Conservation (phyloP, 2,113 vertebrate genomes). For the Tachuris rubrigastra region DNA sequence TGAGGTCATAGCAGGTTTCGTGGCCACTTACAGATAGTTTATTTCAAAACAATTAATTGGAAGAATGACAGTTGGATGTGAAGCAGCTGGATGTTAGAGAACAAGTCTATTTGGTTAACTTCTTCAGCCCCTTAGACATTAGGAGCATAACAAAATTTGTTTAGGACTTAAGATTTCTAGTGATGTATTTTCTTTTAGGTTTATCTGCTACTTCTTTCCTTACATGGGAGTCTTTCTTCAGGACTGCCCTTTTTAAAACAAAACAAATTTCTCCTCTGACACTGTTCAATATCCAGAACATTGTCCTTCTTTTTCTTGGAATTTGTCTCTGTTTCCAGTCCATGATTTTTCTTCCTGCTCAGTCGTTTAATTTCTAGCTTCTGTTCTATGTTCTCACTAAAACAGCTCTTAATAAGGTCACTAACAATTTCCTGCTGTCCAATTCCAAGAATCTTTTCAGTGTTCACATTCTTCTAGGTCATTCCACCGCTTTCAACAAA, state of each 20-base stretch:
- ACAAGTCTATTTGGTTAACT: neutral
- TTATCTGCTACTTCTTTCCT: neutral
- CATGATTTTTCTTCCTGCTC: neutral
- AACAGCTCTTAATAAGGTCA: slow-evolving; percentile 30
- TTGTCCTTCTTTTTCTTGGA: slow-evolving; percentile 21
- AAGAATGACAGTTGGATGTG: neutral
- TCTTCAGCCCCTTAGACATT: neutral
- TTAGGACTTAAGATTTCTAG: neutral
- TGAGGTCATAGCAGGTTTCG: neutral
- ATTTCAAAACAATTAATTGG: neutral
- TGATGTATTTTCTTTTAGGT: neutral
- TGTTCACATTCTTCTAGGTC: slow-evolving; percentile 39
- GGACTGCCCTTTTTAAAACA: neutral
- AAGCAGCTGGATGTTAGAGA: neutral
- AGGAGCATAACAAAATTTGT: neutral
- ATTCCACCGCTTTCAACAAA: slow-evolving; percentile 6
- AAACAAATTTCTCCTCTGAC: neutral
- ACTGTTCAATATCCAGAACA: neutral
- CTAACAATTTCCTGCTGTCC: neutral
- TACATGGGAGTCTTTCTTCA: neutral
- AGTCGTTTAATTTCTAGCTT: neutral
- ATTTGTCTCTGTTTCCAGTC: neutral
- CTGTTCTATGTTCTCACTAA: neutral
- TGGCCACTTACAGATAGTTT: neutral
- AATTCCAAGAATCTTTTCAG: slow-evolving; percentile 16